Percentiles rank a stretch among this genome's conserved stretches.
These are phyloP conservation scores for Odontocolon sp. DNA, from an alignment of 2,888 invertebrate genomes.

Conservation along the genomic window DNA sequence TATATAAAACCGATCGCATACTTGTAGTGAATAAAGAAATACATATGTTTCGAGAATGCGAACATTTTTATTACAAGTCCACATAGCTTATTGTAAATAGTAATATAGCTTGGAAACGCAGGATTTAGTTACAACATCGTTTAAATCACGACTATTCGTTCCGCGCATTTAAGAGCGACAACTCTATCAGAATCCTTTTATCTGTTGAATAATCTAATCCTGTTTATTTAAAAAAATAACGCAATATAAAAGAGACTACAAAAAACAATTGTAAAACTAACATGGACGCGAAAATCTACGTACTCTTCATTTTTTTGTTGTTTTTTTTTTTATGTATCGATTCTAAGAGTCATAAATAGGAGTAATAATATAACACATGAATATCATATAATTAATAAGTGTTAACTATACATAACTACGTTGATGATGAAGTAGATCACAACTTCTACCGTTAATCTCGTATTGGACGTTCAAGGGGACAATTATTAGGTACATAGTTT, in stretches of 20 bases:
- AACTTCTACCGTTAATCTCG: constrained; percentile 70
- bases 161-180: constrained; percentile 12
- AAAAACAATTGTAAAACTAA: constrained; percentile 47
- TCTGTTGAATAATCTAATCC: constrained; percentile 38
- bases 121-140: constrained; percentile 1
- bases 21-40: not conserved
- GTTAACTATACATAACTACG: constrained; percentile 47
- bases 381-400: constrained; percentile 37
- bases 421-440: constrained; percentile 48
- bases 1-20: too few species aligned
- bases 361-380: constrained; percentile 44
- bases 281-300: constrained; percentile 30
- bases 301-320: not conserved
- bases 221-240: constrained; percentile 56
- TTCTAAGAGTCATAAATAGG: constrained; percentile 50
- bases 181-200: constrained; percentile 12
- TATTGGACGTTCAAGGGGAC: constrained; percentile 65
- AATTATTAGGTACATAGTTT: constrained; percentile 68
- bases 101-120: not conserved
- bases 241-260: constrained; percentile 49
- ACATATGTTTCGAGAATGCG: constrained; percentile 5
- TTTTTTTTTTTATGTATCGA: constrained; percentile 28
- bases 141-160: constrained; percentile 5
- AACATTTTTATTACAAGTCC: constrained; percentile 33
- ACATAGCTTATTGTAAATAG: constrained; percentile 17